Base-by-base conservation (phyloP, 2,113 vertebrate species). In the Pluvianellus socialis region DNA sequence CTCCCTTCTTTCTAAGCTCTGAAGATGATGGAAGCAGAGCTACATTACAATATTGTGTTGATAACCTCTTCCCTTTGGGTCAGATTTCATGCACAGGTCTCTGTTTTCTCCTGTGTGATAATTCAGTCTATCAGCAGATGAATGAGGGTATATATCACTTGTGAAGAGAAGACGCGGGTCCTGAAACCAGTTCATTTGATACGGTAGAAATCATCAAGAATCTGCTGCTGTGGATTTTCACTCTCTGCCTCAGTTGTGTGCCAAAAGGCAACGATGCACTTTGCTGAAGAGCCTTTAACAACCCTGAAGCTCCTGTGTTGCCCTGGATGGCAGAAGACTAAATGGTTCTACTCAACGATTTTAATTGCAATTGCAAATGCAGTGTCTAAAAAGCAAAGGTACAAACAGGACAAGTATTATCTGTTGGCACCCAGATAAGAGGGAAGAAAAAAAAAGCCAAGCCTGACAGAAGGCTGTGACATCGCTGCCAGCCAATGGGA, bases 401-500 rank as follows among this genome's bases (percentile, higher is more conserved):
- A 62, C 86, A 53, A 79, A 45, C 42, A 71, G 70, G 88, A 83
- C 38, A 8, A 83, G 71, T 12, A 28, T 61, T 33, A 73, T 62
- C 91, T 84, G 63, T 10, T 40, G 72, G 90, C 87, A 90, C 58
- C 47, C 56, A 59, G 56, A 52, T 40, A 35, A 52, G 0, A 76
- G 30, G 44, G 47, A 32, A 14, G n/a, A 10, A 10, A 16, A 30
- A 35, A 10, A 28, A 0, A 27, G 32, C 7, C 13, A 11, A 42
- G 23, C 7, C 32, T 70, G 14, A 0, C 40, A 44, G 22, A 28
- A 63, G 14, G 84, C 67, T 6, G 9, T 94, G 93, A 96, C 95
- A 87, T 92, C 97, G 96, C 77, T 79, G 56, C 9, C 45, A 87
- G 86, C 94, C 97, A 97, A 94, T 90, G 7, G 76, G 63, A 74